A percentile compares a stretch with the other conserved stretches of the same genome.
phyloP scores from a whole-genome alignment of 2,113 vertebrate genomes.

The Charina bottae region DNA sequence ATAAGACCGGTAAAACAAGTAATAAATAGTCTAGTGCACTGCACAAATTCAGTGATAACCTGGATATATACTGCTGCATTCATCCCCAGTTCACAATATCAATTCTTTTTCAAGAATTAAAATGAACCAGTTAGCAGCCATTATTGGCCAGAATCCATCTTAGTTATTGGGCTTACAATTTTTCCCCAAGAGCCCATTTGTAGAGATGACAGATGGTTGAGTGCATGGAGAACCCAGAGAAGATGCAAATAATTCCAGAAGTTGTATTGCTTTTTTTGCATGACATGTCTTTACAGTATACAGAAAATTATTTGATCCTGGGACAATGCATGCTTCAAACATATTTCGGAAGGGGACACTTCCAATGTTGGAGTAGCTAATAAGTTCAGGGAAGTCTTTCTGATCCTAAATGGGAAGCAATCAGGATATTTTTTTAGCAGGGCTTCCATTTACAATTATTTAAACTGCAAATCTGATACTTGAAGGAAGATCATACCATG shows the following conservation, averaged over 20 bases:
- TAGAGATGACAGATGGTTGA: not conserved
- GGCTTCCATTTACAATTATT: constrained; percentile 15
- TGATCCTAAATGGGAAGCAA: constrained; percentile 20
- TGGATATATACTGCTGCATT: not conserved
- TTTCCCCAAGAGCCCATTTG: not conserved
- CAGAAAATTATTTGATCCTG: not conserved
- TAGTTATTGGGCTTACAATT: not conserved
- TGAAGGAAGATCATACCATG: constrained; percentile 7
- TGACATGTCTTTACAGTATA: not conserved
- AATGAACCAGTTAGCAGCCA: not conserved
- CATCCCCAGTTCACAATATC: not conserved
- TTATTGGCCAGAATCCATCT: not conserved
- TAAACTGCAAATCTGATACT: constrained; percentile 14
- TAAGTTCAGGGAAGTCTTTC: constrained; percentile 1
- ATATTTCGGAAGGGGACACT: too few relatives aligned
- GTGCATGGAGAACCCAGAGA: not conserved
- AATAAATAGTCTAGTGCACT: too few relatives aligned
- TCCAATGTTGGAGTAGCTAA: not conserved
- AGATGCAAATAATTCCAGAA: not conserved
- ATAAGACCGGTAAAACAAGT: too few relatives aligned
- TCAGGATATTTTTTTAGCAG: not conserved
- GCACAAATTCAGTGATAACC: too few relatives aligned
- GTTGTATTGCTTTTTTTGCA: too few relatives aligned
- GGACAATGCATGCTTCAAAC: not conserved
- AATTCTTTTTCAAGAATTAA: not conserved